Evolutionary conservation across 1,140 invertebrate genomes (phyloP).

Genomic region (Heliothis virescens): DNA sequence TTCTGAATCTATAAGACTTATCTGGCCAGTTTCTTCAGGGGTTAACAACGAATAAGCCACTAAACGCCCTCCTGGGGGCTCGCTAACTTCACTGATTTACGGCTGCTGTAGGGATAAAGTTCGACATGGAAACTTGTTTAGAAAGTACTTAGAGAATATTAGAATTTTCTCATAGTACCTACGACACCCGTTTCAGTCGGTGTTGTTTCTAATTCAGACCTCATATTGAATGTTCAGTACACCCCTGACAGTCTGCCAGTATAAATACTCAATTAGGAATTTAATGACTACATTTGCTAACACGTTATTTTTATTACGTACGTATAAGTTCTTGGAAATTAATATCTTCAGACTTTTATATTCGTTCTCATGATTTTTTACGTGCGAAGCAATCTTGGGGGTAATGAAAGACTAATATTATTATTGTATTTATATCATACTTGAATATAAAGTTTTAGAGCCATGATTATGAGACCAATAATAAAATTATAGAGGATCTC

Average conservation of each 20-base stretch:
- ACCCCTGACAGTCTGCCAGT: not conserved
- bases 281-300: constrained; percentile 7
- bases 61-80: constrained; percentile 50
- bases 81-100: constrained; percentile 45
- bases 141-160: constrained; percentile 2
- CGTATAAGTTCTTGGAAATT: not conserved
- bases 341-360: constrained; percentile 9
- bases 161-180: not conserved
- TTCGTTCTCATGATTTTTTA: constrained; percentile 15
- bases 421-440: not conserved
- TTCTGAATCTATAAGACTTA: constrained; percentile 43
- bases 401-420: constrained; percentile 7
- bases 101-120: constrained; percentile 38
- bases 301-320: not conserved
- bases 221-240: not conserved
- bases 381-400: not conserved
- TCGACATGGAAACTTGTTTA: constrained; percentile 13
- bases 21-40: constrained; percentile 42
- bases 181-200: not conserved
- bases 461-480: not conserved
- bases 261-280: not conserved
- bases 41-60: constrained; percentile 50
- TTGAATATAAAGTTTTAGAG: not conserved
- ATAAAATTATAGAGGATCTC: too few species aligned
- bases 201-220: not conserved